Conservation (phyloP, 2,113 vertebrate species). For the Brachypodius melanocephalos region DNA sequence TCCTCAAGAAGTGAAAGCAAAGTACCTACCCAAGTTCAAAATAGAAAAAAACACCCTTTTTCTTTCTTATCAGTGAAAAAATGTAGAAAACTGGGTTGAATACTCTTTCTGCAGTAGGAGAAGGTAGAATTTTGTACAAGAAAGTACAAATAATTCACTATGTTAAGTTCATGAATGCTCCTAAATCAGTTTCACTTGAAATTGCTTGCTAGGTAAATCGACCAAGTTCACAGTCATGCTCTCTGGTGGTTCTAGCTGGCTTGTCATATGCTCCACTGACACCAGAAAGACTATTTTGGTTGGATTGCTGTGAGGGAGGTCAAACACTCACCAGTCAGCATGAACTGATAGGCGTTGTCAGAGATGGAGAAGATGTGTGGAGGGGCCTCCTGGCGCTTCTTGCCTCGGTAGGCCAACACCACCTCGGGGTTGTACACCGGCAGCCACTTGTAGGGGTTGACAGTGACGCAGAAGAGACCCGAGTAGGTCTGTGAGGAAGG, state of each 20-base stretch:
- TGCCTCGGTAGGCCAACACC: constrained; percentile 76
- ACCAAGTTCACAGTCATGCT: not conserved
- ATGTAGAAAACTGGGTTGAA: not conserved
- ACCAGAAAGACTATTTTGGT: not conserved
- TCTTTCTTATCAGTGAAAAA: not conserved
- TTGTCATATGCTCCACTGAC: not conserved
- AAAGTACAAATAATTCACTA: not conserved
- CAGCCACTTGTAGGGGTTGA: constrained; percentile 85
- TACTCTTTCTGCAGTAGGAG: not conserved
- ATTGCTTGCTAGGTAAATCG: not conserved
- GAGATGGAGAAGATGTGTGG: constrained; percentile 80
- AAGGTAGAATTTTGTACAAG: not conserved
- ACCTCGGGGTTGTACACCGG: constrained; percentile 81
- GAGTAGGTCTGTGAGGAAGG: not conserved
- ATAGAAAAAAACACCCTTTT: not conserved
- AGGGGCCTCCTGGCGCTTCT: constrained; percentile 76
- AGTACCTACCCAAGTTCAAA: not conserved
- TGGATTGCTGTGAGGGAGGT: not conserved
- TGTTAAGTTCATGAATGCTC: not conserved
- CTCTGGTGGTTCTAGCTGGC: not conserved
- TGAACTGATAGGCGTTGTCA: constrained; percentile 70
- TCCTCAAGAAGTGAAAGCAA: not conserved
- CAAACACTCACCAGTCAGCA: constrained; percentile 69
- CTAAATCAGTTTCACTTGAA: not conserved
- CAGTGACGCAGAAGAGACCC: constrained; percentile 52